Conservation (phyloP, 2,113 vertebrate species). For the Heteronetta atricapilla region DNA sequence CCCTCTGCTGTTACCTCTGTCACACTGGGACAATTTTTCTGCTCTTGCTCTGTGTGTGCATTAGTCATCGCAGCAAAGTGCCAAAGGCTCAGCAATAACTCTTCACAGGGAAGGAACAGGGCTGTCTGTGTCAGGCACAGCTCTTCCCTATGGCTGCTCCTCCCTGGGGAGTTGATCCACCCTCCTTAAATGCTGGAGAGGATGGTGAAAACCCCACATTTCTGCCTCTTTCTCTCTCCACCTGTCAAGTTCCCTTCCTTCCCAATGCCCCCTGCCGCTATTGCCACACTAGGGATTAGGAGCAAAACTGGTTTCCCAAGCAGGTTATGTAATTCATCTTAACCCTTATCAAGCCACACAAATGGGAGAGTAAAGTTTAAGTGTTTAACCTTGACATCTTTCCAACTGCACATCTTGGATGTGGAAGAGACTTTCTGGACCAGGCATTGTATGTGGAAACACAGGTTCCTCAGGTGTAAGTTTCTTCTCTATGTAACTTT, state of each 20-base stretch:
- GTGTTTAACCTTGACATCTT: neutral
- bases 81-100: neutral
- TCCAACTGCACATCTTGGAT: neutral
- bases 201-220: neutral
- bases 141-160: fast-evolving
- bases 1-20: constrained; percentile 62
- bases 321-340: neutral
- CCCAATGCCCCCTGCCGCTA: neutral
- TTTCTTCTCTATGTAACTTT: neutral
- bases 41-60: neutral
- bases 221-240: neutral
- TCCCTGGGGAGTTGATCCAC: neutral
- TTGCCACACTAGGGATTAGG: neutral
- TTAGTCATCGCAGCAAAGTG: neutral
- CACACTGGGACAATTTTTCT: neutral
- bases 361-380: neutral
- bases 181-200: neutral
- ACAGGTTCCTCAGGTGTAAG: neutral
- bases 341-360: neutral
- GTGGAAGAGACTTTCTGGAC: fast-evolving
- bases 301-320: neutral
- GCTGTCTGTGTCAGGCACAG: neutral
- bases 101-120: neutral
- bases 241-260: neutral
- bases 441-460: fast-evolving